phyloP scores from a whole-genome alignment of 2,888 invertebrate species.

The Andrena bucephala region DNA sequence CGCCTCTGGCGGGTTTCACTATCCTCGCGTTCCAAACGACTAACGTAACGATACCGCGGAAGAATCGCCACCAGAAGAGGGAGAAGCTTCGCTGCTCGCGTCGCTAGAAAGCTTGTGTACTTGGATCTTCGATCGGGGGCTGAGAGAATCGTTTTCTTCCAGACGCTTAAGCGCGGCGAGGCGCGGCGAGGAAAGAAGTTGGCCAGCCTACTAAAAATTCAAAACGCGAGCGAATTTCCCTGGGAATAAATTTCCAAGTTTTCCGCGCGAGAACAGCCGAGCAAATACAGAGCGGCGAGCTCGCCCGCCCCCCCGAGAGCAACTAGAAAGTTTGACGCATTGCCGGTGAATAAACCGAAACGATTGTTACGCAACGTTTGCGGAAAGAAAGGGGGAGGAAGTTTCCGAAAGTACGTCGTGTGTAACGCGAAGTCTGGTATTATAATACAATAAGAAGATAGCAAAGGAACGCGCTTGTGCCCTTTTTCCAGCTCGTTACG shows the following conservation, averaged over 20 bases:
- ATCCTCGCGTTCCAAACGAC: not conserved
- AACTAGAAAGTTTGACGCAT: slow-evolving; percentile 80
- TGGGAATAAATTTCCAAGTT: slow-evolving; percentile 81
- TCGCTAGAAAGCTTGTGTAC: not conserved
- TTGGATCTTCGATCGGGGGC: slow-evolving; percentile 26
- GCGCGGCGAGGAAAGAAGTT: slow-evolving; percentile 63
- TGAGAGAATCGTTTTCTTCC: slow-evolving; percentile 63
- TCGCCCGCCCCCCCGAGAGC: slow-evolving; percentile 63
- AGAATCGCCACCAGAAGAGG: not conserved
- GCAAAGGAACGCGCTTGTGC: too few relatives aligned
- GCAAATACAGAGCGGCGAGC: slow-evolving; percentile 75
- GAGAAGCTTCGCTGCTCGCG: not conserved
- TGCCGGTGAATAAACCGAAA: slow-evolving; percentile 80
- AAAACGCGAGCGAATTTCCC: slow-evolving; percentile 76
- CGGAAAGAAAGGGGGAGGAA: slow-evolving; percentile 43
- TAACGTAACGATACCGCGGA: slow-evolving; percentile 10
- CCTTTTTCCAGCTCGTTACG: slow-evolving; percentile 1
- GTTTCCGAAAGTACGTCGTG: slow-evolving; percentile 36
- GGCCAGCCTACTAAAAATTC: slow-evolving; percentile 78
- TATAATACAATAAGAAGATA: not conserved
- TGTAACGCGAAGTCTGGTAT: slow-evolving; percentile 19
- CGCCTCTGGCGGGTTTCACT: slow-evolving; percentile 9
- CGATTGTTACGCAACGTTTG: slow-evolving; percentile 78
- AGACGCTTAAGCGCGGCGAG: slow-evolving; percentile 58
- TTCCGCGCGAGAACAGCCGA: slow-evolving; percentile 73